phyloP scores from a whole-genome alignment of 2,797 vertebrate genomes.

The Streptopelia turtur region DNA sequence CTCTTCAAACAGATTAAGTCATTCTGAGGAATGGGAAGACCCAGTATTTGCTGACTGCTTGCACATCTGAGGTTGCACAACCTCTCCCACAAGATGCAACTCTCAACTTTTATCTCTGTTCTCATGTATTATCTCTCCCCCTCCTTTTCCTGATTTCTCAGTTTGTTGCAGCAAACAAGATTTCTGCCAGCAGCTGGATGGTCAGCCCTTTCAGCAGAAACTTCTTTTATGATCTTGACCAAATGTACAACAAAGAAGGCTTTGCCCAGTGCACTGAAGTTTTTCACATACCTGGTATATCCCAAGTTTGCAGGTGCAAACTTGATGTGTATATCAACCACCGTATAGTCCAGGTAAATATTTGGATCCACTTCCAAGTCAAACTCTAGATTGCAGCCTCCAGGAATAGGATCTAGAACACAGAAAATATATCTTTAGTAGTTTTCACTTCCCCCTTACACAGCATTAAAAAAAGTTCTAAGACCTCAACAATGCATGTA shows the following conservation, averaged over 20 bases:
- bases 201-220: neutral
- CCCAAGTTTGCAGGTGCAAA: constrained; percentile 94
- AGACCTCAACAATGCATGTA: neutral
- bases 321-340: constrained; percentile 86
- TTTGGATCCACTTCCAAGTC: constrained; percentile 90
- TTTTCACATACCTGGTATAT: constrained; percentile 82
- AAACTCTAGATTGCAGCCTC: constrained; percentile 91
- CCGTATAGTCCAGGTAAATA: constrained; percentile 88
- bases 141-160: neutral
- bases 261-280: neutral
- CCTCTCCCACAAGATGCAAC: neutral
- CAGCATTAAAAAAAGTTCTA: neutral
- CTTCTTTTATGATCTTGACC: neutral
- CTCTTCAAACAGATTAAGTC: neutral
- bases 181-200: neutral
- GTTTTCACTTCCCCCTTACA: neutral
- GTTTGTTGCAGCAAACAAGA: neutral
- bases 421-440: neutral
- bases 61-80: neutral
- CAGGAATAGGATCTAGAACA: constrained; percentile 90
- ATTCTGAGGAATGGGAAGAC: neutral
- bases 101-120: neutral
- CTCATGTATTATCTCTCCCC: neutral
- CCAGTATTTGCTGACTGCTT: neutral
- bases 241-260: neutral